Percentiles rank a stretch among this genome's conserved stretches.
These are phyloP conservation scores for Tadarida brasiliensis DNA, from an alignment of 2,797 vertebrate species.

Conservation along the genomic window DNA sequence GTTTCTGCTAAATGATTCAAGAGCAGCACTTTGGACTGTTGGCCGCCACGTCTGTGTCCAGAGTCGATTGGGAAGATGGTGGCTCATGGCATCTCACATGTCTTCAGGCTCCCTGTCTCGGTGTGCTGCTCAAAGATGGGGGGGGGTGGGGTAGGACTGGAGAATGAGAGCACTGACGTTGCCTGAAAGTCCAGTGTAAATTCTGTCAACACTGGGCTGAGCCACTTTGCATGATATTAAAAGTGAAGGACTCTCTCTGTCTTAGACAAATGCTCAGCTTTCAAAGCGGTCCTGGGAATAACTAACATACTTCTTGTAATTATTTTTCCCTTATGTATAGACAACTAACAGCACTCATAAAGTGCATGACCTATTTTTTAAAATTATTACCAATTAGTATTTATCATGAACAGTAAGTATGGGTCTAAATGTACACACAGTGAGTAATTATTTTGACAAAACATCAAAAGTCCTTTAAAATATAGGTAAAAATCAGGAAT, in stretches of 20 bases:
- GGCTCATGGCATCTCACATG: slow-evolving; percentile 59
- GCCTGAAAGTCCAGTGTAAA: slow-evolving; percentile 30
- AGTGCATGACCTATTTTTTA: not conserved
- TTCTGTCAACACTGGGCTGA: slow-evolving; percentile 51
- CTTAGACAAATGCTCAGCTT: slow-evolving; percentile 46
- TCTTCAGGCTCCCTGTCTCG: slow-evolving; percentile 1
- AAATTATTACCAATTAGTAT: not conserved
- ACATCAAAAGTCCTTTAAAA: not conserved
- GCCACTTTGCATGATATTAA: slow-evolving; percentile 48
- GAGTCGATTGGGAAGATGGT: slow-evolving; percentile 63
- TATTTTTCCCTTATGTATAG: not conserved
- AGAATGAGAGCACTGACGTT: slow-evolving; percentile 48
- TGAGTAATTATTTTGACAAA: not conserved
- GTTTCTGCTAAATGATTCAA: slow-evolving; percentile 76
- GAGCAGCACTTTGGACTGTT: slow-evolving; percentile 68
- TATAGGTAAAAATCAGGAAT: not conserved
- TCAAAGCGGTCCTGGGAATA: not conserved
- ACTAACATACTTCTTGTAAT: not conserved
- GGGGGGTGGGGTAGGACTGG: not conserved
- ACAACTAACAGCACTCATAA: not conserved
- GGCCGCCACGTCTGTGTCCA: slow-evolving; percentile 57
- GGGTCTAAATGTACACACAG: not conserved
- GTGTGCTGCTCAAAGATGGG: slow-evolving; percentile 60
- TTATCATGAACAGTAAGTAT: not conserved
- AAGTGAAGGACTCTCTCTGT: slow-evolving; percentile 50